Base-by-base conservation (phyloP, 2,888 invertebrate species). In the Isoperla grammatica region DNA sequence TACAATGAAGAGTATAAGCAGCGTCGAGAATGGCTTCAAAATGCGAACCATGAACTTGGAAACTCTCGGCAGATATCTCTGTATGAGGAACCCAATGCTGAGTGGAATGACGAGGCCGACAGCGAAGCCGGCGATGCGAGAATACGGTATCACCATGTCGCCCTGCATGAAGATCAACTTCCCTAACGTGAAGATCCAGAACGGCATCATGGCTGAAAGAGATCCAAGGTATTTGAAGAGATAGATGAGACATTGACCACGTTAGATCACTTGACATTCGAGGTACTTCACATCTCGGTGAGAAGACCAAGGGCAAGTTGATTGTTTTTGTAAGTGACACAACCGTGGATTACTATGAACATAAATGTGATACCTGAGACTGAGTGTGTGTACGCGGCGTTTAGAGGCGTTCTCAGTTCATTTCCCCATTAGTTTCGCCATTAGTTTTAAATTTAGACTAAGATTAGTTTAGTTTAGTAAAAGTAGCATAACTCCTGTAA, bases 171-270 rank as follows among this genome's bases (percentile, higher is more conserved):
- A 91, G 60, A 92, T 88, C 12, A 72, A 69, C 68, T 80, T 81
- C 0, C 95, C 95, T 45, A 95, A 78, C 0, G 93, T 91, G 71
- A 94, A 91, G 5, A 94, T 77, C 95, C 95, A 96, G 1, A 90
- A 71, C 0, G 95, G 95, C 83, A 95, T 92, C 78, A 92, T 86
- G 43, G 76, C 88, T 88, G 76, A 1, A 76, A 75, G 63, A 61
- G 40, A 66, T 65, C 54, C 63, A 57, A 64, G 6, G 13, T 42
- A 9, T 11, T 42, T 50, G 46, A 61, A 59, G 43, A 53, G 46
- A 49, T n/a, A 63, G 42, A 56, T 43, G 17, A 40, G 11, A 37
- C 37, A 6, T 37, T 37, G 37, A n/a, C n/a, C n/a, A n/a, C n/a
- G n/a, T n/a, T n/a, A n/a, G n/a, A n/a, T n/a, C n/a, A n/a, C n/a